Percentiles rank a stretch among this genome's conserved stretches.
phyloP scores from a whole-genome alignment of 1,140 invertebrate genomes.

The Lepidotrigona ventralis region DNA sequence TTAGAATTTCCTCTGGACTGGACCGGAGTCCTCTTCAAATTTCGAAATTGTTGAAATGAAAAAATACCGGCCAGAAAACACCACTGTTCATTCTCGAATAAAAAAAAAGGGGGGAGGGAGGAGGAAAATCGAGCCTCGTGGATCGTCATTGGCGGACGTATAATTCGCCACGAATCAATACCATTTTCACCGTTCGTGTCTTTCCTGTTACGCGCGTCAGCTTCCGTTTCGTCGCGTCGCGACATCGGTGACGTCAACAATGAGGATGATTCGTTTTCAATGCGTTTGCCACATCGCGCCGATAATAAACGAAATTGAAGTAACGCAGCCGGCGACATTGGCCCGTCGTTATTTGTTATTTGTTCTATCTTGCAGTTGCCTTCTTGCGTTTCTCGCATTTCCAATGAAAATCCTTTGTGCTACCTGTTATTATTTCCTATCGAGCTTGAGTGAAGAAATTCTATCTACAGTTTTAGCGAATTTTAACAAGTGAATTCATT shows the following conservation, averaged over 20 bases:
- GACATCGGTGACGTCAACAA: conserved; percentile 11
- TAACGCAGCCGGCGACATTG: conserved; percentile 6
- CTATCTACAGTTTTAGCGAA: too few species aligned
- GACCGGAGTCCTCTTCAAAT: too few species aligned
- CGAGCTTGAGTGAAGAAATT: neutral
- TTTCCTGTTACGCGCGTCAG: conserved; percentile 36
- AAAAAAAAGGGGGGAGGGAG: too few species aligned
- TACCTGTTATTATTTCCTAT: neutral
- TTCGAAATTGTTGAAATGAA: too few species aligned
- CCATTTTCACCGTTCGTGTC: conserved; percentile 23
- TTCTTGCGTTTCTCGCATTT: neutral
- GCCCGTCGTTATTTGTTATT: conserved; percentile 14
- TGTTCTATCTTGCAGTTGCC: neutral
- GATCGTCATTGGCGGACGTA: conserved; percentile 35
- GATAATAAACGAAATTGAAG: conserved; percentile 42
- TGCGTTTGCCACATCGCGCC: neutral
- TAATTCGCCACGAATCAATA: conserved; percentile 41
- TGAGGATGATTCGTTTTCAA: conserved; percentile 41
- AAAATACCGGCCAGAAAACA: too few species aligned
- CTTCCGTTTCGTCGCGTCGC: conserved; percentile 22
- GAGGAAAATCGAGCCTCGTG: conserved; percentile 6
- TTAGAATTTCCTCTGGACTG: too few species aligned
- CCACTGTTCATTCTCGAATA: too few species aligned
- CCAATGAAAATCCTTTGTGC: neutral
- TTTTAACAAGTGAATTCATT: neutral